Percentiles rank a stretch among this genome's conserved stretches.
These are phyloP conservation scores for Seira musarum DNA, from an alignment of 2,888 invertebrate genomes.

Conservation along the genomic window DNA sequence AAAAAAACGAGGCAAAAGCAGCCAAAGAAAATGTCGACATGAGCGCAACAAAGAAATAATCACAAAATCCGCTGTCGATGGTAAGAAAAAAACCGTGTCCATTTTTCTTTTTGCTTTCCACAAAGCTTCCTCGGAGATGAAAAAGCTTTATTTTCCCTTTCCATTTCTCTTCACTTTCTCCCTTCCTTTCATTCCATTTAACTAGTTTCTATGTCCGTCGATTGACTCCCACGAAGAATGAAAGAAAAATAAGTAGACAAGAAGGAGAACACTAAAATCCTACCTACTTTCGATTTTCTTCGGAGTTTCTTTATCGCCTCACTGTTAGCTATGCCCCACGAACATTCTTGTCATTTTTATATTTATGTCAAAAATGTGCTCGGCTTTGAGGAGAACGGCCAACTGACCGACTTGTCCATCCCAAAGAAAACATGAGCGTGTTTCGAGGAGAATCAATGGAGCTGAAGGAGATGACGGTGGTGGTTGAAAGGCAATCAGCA, in stretches of 20 bases:
- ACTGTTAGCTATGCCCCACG: conserved; percentile 11
- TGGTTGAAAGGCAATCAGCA: conserved; percentile 42
- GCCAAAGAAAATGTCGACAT: conserved; percentile 29
- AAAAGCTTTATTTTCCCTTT: conserved; percentile 21
- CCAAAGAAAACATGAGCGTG: conserved; percentile 34
- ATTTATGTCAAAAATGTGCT: too few relatives aligned
- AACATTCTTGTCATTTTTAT: conserved; percentile 29
- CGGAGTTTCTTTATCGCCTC: conserved; percentile 6
- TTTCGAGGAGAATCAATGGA: conserved; percentile 37
- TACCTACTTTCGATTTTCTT: conserved; percentile 30
- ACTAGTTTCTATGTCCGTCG: conserved; percentile 28
- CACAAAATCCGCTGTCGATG: conserved; percentile 53
- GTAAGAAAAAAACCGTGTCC: conserved; percentile 38
- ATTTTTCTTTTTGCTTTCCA: conserved; percentile 46
- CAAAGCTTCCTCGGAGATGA: neutral
- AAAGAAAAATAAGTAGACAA: conserved; percentile 14
- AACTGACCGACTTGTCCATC: conserved; percentile 45
- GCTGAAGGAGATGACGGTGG: conserved; percentile 40
- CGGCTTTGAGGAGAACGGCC: conserved; percentile 29
- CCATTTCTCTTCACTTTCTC: neutral
- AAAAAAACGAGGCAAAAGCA: too few relatives aligned
- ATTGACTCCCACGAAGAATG: conserved; percentile 26
- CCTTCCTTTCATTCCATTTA: conserved; percentile 36
- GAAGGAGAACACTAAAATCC: conserved; percentile 11
- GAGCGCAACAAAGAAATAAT: conserved; percentile 44